Conservation (phyloP, 2,888 invertebrate genomes). For the Drosophila basisetae region DNA sequence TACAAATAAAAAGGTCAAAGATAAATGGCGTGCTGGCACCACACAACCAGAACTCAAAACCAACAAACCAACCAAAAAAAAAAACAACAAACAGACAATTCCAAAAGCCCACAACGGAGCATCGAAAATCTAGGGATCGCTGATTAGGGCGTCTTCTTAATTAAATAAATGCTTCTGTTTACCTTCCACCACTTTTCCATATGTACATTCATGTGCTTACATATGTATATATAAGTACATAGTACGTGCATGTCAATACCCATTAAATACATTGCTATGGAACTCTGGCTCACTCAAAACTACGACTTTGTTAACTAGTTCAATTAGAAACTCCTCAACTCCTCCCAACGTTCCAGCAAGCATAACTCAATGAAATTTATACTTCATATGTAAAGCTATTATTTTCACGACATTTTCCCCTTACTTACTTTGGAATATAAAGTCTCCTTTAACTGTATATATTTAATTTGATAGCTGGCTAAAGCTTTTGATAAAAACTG, state of each 20-base stretch:
- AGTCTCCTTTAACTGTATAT: not conserved
- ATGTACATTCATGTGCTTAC: not conserved
- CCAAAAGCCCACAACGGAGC: conserved; percentile 23
- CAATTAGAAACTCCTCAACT: not conserved
- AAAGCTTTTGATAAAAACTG: not conserved
- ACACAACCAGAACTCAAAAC: conserved; percentile 20
- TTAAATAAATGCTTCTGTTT: conserved; percentile 64
- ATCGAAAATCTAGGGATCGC: conserved; percentile 42
- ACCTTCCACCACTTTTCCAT: conserved; percentile 2
- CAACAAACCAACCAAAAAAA: conserved; percentile 11
- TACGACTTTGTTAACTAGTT: conserved; percentile 3
- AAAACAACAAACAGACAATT: conserved; percentile 13
- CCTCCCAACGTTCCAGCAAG: not conserved
- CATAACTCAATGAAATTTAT: not conserved
- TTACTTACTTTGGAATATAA: not conserved
- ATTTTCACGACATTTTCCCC: not conserved
- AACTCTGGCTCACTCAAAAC: conserved; percentile 17
- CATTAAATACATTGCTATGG: conserved; percentile 27
- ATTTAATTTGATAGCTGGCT: not conserved
- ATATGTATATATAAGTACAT: not conserved
- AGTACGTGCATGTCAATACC: conserved; percentile 21
- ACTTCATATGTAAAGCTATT: not conserved
- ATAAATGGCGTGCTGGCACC: conserved; percentile 59
- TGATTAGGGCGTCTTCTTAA: conserved; percentile 52
- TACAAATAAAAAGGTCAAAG: conserved; percentile 68